Conservation (phyloP, 2,797 vertebrate species). For the Champsocephalus esox region DNA sequence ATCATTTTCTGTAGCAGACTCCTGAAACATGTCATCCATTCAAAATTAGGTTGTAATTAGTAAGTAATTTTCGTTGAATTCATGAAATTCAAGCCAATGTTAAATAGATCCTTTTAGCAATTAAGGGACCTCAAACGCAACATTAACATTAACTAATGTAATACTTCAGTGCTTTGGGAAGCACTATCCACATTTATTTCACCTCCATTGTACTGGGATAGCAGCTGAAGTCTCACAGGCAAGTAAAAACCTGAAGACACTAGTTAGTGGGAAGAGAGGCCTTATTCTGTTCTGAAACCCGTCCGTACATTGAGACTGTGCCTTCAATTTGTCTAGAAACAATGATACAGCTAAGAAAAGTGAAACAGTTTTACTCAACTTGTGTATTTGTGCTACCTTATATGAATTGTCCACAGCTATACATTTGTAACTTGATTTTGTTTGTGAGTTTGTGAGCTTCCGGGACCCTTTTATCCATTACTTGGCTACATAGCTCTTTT, state of each 20-base stretch:
- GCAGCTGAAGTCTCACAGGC: neutral
- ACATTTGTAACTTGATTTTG: neutral
- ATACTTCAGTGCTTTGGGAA: too few relatives aligned
- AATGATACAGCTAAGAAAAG: neutral
- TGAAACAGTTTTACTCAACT: neutral
- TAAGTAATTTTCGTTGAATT: neutral
- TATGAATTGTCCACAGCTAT: neutral
- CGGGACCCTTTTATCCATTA: conserved; percentile 3
- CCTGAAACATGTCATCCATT: neutral
- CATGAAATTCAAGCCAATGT: neutral
- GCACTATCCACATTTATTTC: too few relatives aligned
- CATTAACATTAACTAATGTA: neutral
- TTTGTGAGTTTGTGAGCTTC: neutral
- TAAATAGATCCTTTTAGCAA: neutral
- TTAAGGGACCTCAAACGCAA: neutral
- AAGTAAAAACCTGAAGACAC: neutral
- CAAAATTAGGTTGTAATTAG: neutral
- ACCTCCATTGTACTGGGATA: too few relatives aligned
- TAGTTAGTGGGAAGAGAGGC: neutral
- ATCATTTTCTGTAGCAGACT: neutral
- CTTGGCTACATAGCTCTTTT: neutral
- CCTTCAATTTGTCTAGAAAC: neutral
- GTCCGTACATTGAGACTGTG: neutral
- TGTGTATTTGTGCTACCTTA: neutral
- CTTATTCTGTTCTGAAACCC: too few relatives aligned